Conservation (phyloP, 2,113 vertebrate genomes). For the Capreolus pygargus region DNA sequence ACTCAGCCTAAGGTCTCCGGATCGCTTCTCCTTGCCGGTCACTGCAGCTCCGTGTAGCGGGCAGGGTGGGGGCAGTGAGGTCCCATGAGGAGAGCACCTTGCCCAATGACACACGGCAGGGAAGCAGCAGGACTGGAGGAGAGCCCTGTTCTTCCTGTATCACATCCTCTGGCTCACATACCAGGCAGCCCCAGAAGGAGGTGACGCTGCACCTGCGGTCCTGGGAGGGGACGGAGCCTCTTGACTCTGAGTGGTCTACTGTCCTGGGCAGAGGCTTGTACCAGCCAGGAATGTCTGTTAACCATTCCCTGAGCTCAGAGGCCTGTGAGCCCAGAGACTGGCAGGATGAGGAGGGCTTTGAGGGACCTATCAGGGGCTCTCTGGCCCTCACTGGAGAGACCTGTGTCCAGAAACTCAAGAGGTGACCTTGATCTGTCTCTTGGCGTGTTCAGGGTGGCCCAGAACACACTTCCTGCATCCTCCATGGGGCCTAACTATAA, state of each 20-base stretch:
- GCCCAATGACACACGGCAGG: background rate
- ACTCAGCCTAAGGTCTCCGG: background rate
- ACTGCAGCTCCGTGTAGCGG: background rate
- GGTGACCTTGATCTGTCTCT: too few relatives aligned
- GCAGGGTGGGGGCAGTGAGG: background rate
- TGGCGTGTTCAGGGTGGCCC: background rate
- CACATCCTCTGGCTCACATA: rapidly evolving
- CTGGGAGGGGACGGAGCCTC: background rate
- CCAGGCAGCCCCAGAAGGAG: background rate
- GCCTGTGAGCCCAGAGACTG: too few relatives aligned
- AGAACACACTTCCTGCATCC: background rate
- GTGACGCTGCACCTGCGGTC: background rate
- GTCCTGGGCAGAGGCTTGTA: too few relatives aligned
- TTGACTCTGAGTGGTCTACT: background rate
- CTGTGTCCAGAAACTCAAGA: background rate
- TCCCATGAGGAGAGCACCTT: too few relatives aligned
- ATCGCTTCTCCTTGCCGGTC: background rate
- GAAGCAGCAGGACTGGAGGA: background rate
- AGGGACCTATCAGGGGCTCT: background rate
- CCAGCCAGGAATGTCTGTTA: background rate
- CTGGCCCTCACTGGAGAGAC: background rate
- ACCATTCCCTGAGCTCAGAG: background rate
- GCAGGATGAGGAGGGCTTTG: background rate
- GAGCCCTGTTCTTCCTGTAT: background rate
- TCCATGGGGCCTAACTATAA: background rate